Percentiles rank a stretch among this genome's conserved stretches.
Evolutionary conservation across 2,888 invertebrate species (phyloP).

Genomic region (Cryptocephalus primarius): DNA sequence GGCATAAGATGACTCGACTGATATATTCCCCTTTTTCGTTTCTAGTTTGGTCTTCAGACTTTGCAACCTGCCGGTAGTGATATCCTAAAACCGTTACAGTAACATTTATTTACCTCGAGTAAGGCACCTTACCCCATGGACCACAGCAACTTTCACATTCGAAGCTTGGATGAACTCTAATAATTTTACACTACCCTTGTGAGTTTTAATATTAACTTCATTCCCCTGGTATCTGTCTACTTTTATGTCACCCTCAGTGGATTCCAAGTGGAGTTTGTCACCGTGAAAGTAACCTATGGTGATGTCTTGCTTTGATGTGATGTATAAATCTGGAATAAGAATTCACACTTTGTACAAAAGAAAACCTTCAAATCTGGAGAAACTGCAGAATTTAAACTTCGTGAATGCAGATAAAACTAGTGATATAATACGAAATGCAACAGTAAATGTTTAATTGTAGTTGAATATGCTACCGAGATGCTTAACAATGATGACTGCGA

Average conservation of each 20-base stretch:
- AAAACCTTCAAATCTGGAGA: neutral
- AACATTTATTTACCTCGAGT: too few relatives aligned
- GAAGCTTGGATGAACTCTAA: constrained; percentile 25
- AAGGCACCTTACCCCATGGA: constrained; percentile 19
- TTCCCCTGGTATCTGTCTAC: constrained; percentile 27
- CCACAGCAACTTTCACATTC: constrained; percentile 17
- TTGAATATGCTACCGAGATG: too few relatives aligned
- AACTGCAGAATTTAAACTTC: neutral
- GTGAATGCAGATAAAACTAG: neutral
- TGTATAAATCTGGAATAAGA: constrained; percentile 20
- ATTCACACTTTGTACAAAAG: neutral
- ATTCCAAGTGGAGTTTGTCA: constrained; percentile 18
- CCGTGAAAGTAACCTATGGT: constrained; percentile 20
- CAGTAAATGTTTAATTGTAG: too few relatives aligned
- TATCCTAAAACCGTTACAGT: neutral
- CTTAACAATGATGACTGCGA: too few relatives aligned
- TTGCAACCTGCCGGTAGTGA: constrained; percentile 18
- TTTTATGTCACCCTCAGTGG: constrained; percentile 20
- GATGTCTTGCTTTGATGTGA: constrained; percentile 20
- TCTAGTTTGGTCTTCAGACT: constrained; percentile 19
- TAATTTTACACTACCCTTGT: constrained; percentile 24
- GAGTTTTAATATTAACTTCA: constrained; percentile 18
- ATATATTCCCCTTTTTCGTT: constrained; percentile 24
- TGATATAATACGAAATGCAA: too few relatives aligned
- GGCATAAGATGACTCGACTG: constrained; percentile 27